Percentiles rank a stretch among this genome's conserved stretches.
Evolutionary conservation across 2,113 vertebrate species (phyloP).

Genomic region (Canis aureus): DNA sequence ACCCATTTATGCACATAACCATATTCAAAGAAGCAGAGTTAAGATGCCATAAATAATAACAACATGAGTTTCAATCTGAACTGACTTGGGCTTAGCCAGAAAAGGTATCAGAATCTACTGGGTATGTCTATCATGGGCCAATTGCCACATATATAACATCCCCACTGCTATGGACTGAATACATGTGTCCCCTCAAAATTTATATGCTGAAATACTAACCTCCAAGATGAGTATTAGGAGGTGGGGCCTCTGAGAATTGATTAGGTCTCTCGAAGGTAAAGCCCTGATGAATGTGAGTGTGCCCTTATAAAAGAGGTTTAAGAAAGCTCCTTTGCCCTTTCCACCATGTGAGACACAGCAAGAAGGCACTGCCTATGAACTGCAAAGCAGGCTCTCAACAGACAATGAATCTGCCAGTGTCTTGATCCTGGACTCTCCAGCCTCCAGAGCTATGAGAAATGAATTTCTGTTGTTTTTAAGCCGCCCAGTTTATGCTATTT

Average conservation of each 20-base stretch:
- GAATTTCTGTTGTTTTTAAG: neutral
- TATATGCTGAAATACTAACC: neutral
- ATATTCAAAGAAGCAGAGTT: constrained; percentile 3
- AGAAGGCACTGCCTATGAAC: neutral
- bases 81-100: neutral
- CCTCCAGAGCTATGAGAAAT: neutral
- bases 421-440: neutral
- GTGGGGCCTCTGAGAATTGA: neutral
- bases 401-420: neutral
- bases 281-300: neutral
- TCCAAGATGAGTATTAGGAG: neutral
- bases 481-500: neutral
- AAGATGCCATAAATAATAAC: neutral
- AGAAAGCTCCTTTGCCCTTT: neutral
- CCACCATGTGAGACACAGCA: neutral
- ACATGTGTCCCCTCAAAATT: neutral
- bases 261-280: neutral
- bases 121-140: neutral
- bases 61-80: neutral
- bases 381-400: neutral
- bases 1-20: neutral
- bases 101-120: neutral
- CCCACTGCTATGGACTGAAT: neutral
- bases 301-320: neutral
- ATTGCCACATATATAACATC: neutral